phyloP scores from a whole-genome alignment of 1,140 invertebrate genomes.

The Cotesia vestalis region DNA sequence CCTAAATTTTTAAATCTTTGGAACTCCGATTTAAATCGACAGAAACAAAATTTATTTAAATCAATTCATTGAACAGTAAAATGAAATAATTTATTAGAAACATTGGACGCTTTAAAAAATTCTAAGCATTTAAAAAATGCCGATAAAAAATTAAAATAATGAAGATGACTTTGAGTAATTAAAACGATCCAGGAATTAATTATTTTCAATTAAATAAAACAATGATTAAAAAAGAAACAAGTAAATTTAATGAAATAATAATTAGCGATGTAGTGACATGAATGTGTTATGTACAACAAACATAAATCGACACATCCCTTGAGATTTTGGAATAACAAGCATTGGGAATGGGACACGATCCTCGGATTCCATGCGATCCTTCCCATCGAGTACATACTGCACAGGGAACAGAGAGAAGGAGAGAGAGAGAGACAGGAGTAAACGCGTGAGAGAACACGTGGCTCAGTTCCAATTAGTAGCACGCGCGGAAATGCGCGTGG shows the following conservation, averaged over 20 bases:
- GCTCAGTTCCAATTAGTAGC: constrained; percentile 38
- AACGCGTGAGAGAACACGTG: constrained; percentile 24
- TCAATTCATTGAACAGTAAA: too few relatives aligned
- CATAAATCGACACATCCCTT: constrained; percentile 1
- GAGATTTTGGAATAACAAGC: constrained; percentile 35
- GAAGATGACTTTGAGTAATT: too few relatives aligned
- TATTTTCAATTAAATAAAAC: too few relatives aligned
- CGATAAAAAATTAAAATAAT: too few relatives aligned
- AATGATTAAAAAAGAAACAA: background rate
- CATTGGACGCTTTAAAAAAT: too few relatives aligned
- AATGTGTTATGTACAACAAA: background rate
- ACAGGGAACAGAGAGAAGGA: background rate
- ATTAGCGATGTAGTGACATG: background rate
- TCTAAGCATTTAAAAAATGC: too few relatives aligned
- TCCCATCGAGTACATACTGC: constrained; percentile 4
- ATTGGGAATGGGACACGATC: constrained; percentile 31
- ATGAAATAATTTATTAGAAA: too few relatives aligned
- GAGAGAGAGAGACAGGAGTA: background rate
- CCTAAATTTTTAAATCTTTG: too few relatives aligned
- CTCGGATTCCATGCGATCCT: constrained; percentile 36
- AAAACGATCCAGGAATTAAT: too few relatives aligned
- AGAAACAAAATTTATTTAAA: too few relatives aligned
- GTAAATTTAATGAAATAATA: too few relatives aligned
- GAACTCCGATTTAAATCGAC: too few relatives aligned
- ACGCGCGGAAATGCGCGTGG: constrained; percentile 36